These are phyloP conservation scores for Cryptotis parvus DNA, from an alignment of 2,113 vertebrate species.

Conservation along the genomic window DNA sequence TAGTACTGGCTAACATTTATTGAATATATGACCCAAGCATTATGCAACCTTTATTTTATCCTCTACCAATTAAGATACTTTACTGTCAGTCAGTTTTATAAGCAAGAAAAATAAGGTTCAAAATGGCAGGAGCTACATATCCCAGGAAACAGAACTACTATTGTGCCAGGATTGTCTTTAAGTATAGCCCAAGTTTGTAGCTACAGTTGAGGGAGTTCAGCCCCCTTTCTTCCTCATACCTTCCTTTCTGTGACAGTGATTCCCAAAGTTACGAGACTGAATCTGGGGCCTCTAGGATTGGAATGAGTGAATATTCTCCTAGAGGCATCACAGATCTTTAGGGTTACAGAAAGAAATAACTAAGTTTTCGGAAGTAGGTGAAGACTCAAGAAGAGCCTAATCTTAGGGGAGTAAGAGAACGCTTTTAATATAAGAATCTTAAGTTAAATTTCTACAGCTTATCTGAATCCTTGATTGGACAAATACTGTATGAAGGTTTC, in stretches of 20 bases:
- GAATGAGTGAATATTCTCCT: not conserved
- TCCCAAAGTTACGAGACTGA: too few relatives aligned
- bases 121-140: not conserved
- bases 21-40: not conserved
- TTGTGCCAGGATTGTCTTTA: not conserved
- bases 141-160: not conserved
- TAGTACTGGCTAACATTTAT: not conserved
- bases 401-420: not conserved
- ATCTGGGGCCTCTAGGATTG: not conserved
- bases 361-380: not conserved
- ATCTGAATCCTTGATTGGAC: not conserved
- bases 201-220: not conserved
- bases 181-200: not conserved
- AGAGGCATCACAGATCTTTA: not conserved
- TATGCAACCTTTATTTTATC: not conserved
- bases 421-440: not conserved
- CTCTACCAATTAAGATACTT: not conserved
- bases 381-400: not conserved
- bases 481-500: not conserved
- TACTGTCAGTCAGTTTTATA: not conserved
- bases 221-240: rapidly evolving
- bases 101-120: not conserved
- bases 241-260: not conserved
- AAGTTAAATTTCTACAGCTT: not conserved
- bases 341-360: not conserved